Percentiles rank a stretch among this genome's conserved stretches.
Evolutionary conservation across 1,140 invertebrate species (phyloP).

Genomic region (Lordiphosa collinella): DNA sequence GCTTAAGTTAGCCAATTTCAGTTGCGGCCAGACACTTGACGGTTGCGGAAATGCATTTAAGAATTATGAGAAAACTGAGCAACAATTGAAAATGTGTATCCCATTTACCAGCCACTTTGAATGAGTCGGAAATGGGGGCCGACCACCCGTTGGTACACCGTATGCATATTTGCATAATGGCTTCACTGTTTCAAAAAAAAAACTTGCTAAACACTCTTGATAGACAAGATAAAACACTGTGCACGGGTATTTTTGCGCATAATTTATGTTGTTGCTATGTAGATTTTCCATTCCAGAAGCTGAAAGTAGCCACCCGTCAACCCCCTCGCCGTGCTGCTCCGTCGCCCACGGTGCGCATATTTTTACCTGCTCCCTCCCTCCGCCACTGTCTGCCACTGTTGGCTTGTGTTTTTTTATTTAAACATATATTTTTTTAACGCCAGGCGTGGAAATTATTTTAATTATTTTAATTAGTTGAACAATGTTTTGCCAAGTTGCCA

Average conservation of each 20-base stretch:
- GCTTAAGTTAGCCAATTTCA: constrained; percentile 47
- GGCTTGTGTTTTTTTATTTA: constrained; percentile 2
- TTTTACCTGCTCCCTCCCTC: constrained; percentile 23
- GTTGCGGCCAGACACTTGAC: constrained; percentile 30
- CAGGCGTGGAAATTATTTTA: constrained; percentile 35
- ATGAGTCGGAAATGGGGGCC: background rate
- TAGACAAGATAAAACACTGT: constrained; percentile 77
- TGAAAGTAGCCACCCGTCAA: background rate
- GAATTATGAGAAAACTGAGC: constrained; percentile 59
- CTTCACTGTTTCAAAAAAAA: constrained; percentile 70
- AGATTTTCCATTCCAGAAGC: constrained; percentile 3
- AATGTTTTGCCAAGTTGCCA: constrained; percentile 8
- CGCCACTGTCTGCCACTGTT: background rate
- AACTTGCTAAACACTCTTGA: constrained; percentile 78
- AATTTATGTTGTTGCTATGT: constrained; percentile 56
- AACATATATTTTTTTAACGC: background rate
- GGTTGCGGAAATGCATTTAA: constrained; percentile 65
- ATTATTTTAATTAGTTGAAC: constrained; percentile 67
- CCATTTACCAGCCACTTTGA: background rate
- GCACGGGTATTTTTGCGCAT: constrained; percentile 68
- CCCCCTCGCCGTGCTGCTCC: background rate
- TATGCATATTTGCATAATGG: constrained; percentile 78
- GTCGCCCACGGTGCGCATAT: constrained; percentile 17
- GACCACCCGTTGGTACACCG: constrained; percentile 10
- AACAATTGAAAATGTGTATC: constrained; percentile 46